Base-by-base conservation (phyloP, 2,113 vertebrate species). In the Corvus cornix region DNA sequence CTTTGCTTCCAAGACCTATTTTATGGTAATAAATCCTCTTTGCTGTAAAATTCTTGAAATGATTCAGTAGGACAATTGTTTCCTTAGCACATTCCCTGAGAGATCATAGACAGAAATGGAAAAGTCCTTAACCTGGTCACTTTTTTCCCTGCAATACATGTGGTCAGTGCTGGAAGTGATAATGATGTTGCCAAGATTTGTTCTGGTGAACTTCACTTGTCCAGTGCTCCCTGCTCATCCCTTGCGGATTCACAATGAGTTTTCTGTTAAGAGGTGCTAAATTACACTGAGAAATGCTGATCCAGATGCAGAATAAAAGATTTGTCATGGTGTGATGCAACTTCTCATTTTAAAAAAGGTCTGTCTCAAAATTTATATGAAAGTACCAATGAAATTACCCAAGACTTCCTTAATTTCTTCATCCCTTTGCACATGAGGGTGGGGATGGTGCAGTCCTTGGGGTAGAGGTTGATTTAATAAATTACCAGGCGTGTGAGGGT, bases 41-140 rank as follows among this genome's bases (percentile, higher is more conserved):
- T 53, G 66, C 96, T 94, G 69, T 92, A 85, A 96, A 96, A 95
- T 95, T 95, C 84, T 78, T 95, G 84, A 94, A 62, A 85, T 94
- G 87, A 89, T 96, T 97, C 91, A 95, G 80, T 87, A 87, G 94
- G 66, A 68, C 3, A 17, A 19, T 91, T 12, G 74, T 97, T 90
- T 94, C 91, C 74, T 84, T 95, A 82, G 80, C 31, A 37, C 74
- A 82, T 94, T 95, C 89, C 87, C 62, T 79, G 52, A 60, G 87
- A 92, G 39, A 84, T 94, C 7, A 16, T 26, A 30, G 62, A 87
- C 51, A 53, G 84, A 89, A 91, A 89, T 91, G 84, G 93, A 95
- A 90, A 90, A 93, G 55, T 86, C 72, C 44, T 95, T 84, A 88
- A 70, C 24, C 16, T 30, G 81, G 66, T 91, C 89, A 79, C 0